Conservation (phyloP, 2,113 vertebrate genomes). For the Genyomyrus donnyi region DNA sequence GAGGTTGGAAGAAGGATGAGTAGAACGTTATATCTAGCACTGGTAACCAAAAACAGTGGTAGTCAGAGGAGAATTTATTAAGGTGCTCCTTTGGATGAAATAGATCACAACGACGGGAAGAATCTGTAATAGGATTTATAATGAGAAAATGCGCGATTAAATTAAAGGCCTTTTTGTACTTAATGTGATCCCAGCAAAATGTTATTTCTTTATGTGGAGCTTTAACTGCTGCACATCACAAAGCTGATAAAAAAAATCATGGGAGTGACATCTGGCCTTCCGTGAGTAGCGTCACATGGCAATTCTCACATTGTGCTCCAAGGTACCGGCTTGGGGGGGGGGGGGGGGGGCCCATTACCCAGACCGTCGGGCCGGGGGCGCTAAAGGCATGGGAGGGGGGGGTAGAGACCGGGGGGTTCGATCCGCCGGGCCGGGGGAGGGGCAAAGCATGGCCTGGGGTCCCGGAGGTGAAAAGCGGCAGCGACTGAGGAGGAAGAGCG, state of each 20-base stretch:
- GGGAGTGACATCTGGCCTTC: background rate
- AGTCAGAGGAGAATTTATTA: background rate
- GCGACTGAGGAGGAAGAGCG: background rate
- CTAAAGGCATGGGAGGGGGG: slow-evolving; percentile 59
- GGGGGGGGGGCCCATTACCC: background rate
- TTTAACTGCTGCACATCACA: background rate
- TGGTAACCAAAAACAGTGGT: background rate
- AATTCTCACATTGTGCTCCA: slow-evolving; percentile 47
- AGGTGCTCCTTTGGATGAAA: background rate
- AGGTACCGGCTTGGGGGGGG: slow-evolving; percentile 39
- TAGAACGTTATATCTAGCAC: background rate
- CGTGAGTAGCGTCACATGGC: slow-evolving; percentile 31
- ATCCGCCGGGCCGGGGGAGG: slow-evolving; percentile 22
- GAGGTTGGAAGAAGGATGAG: background rate
- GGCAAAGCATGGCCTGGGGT: slow-evolving; percentile 23
- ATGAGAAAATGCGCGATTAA: background rate
- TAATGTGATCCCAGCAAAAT: no score
- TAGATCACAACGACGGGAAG: background rate
- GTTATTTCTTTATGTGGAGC: background rate
- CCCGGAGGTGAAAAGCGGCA: slow-evolving; percentile 29
- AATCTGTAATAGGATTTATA: background rate
- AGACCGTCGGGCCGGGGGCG: background rate
- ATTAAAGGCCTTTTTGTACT: background rate
- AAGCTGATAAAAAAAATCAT: background rate
- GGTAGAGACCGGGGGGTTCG: slow-evolving; percentile 33